phyloP scores from a whole-genome alignment of 2,888 invertebrate genomes.

The Andrena bucephala region DNA sequence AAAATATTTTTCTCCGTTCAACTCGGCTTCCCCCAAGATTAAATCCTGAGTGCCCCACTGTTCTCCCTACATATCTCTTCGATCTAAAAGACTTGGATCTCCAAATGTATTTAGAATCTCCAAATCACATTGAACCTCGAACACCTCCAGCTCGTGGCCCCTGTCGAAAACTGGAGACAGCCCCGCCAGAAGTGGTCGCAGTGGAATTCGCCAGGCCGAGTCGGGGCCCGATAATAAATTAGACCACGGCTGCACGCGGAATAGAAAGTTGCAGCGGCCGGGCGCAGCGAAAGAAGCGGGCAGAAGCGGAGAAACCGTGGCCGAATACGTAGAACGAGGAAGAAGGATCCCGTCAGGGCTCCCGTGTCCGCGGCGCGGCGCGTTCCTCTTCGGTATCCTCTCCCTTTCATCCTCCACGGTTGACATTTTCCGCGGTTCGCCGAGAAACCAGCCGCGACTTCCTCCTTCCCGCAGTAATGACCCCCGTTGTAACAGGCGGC shows the following conservation, averaged over 20 bases:
- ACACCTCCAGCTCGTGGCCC: no score
- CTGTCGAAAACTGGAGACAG: background rate
- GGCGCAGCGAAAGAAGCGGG: slow-evolving; percentile 38
- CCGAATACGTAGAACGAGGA: slow-evolving; percentile 32
- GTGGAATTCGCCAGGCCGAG: slow-evolving; percentile 30
- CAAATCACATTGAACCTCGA: background rate
- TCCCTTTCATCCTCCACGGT: slow-evolving; percentile 1
- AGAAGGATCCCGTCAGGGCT: slow-evolving; percentile 31
- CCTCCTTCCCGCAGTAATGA: slow-evolving; percentile 43
- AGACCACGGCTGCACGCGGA: slow-evolving; percentile 71
- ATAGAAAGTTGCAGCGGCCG: slow-evolving; percentile 77
- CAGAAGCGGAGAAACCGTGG: slow-evolving; percentile 30
- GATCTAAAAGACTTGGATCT: background rate
- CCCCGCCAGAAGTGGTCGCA: background rate
- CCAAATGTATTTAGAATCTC: background rate
- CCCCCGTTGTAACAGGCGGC: slow-evolving; percentile 21
- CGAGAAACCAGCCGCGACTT: slow-evolving; percentile 30
- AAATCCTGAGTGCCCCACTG: no score
- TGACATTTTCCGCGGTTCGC: slow-evolving; percentile 39
- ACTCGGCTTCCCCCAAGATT: no score
- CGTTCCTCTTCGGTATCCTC: background rate
- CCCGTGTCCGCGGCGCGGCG: background rate
- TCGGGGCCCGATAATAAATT: slow-evolving; percentile 72
- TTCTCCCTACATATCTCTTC: background rate
- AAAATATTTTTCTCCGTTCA: no score